These are phyloP conservation scores for Syritta pipiens DNA, from an alignment of 2,888 invertebrate species.

Conservation along the genomic window DNA sequence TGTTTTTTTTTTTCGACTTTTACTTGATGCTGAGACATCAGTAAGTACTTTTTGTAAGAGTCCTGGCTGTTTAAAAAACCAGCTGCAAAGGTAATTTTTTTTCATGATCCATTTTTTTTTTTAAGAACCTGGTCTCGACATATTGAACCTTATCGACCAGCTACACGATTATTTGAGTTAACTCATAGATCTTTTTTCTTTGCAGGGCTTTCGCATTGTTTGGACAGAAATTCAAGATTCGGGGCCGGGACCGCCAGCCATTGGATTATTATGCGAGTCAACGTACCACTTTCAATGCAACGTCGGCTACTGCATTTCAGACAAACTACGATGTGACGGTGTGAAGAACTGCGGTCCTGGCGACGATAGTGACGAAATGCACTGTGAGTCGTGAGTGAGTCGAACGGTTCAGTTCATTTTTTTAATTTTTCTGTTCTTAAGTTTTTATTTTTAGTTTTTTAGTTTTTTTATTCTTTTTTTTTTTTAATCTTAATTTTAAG, in stretches of 20 bases:
- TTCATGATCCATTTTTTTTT: too few species aligned
- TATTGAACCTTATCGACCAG: too few species aligned
- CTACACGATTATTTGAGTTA: too few species aligned
- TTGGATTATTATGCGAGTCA: conserved; percentile 79
- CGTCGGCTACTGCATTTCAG: conserved; percentile 89
- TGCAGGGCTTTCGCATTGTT: conserved; percentile 91
- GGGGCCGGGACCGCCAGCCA: conserved; percentile 80
- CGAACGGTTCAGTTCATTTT: conserved; percentile 81
- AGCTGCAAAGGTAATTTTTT: too few species aligned
- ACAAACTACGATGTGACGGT: conserved; percentile 87
- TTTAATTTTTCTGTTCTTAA: conserved; percentile 60
- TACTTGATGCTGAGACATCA: too few species aligned
- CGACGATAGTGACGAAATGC: conserved; percentile 80
- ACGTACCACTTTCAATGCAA: conserved; percentile 88
- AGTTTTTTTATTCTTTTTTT: conserved; percentile 50
- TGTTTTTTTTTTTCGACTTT: too few species aligned
- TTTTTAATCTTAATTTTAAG: conserved; percentile 68
- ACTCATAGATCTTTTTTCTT: conserved; percentile 37
- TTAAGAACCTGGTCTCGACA: too few species aligned
- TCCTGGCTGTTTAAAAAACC: too few species aligned
- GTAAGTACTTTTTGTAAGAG: too few species aligned
- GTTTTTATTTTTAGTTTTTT: conserved; percentile 76
- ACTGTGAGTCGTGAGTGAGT: conserved; percentile 81
- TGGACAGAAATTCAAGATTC: conserved; percentile 94
- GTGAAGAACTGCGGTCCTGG: conserved; percentile 87